Base-by-base conservation (phyloP, 1,140 invertebrate species). In the Orius insidiosus region DNA sequence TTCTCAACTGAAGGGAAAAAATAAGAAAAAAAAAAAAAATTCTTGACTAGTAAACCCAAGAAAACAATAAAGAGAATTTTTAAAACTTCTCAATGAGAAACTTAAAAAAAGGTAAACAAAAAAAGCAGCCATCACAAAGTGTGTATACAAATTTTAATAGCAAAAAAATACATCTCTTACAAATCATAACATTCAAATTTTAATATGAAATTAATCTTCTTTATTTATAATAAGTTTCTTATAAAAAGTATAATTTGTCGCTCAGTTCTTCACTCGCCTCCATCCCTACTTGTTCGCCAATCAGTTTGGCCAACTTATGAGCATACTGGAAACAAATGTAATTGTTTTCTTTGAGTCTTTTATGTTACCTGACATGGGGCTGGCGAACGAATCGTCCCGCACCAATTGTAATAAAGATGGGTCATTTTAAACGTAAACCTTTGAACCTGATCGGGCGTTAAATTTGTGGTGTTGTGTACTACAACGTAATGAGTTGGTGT, bases 381-480 rank as follows among this genome's bases (percentile, higher is more conserved):
- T 1, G 93, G 90, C 30, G 94, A 85, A 39, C 85, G 63, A 13
- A 95, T 75, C 1, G 88, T 88, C 9, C 89, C 90, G 0, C 83
- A 73, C 89, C 90, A 95, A 65, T 96, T 96, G 64, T 89, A 96
- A 60, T 96, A 96, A 54, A 95, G 60, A 59, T 93, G 86, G 44
- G 85, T 88, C 57, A 94, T 63, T 59, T 93, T 94, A 60, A 86
- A 95, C 0, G 82, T 76, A 5, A 95, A 57, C 49, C 76, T 65
- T 63, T 97, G 92, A 47, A 92, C 66, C 43, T 86, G 72, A 59
- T 94, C 88, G 0, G 83, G 74, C 13, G 73, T 73, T 59, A 88
- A 70, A 10, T 71, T 65, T 1, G 71, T 69, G 18, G 72, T 70
- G 59, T 93, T 76, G 50, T 80, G 60, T 1, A 92, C 56, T 0